Percentiles rank a stretch among this genome's conserved stretches.
Evolutionary conservation across 2,888 invertebrate genomes (phyloP).

Genomic region (Diarsia dahlii): DNA sequence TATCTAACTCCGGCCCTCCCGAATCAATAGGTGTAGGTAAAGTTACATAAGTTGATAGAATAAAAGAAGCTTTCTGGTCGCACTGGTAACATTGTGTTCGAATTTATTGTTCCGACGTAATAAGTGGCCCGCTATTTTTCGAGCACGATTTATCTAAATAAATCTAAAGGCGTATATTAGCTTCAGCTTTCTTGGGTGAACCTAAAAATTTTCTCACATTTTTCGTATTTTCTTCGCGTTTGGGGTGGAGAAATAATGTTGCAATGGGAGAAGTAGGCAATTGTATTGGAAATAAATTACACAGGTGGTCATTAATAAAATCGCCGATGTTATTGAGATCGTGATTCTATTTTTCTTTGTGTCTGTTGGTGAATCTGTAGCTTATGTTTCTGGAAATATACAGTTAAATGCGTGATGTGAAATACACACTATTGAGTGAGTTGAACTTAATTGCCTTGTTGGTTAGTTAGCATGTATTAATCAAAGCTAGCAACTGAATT

Average conservation of each 20-base stretch:
- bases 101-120: conserved; percentile 56
- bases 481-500: not conserved
- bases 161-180: conserved; percentile 49
- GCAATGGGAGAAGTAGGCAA: conserved; percentile 1
- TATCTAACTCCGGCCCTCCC: conserved; percentile 25
- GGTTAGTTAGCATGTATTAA: too few species aligned
- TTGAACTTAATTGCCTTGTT: too few species aligned
- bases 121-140: conserved; percentile 49
- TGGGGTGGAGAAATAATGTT: conserved; percentile 34
- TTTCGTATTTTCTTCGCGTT: conserved; percentile 29
- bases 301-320: conserved; percentile 38
- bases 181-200: conserved; percentile 25
- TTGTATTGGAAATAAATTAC: conserved; percentile 47
- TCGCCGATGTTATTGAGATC: not conserved
- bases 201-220: conserved; percentile 20
- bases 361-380: not conserved
- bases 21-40: conserved; percentile 54
- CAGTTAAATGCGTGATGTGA: not conserved
- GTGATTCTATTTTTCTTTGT: conserved; percentile 23
- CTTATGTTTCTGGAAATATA: not conserved
- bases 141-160: conserved; percentile 48
- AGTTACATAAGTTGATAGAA: conserved; percentile 50
- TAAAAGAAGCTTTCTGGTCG: conserved; percentile 43
- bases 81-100: conserved; percentile 48
- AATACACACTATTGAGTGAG: too few species aligned